A percentile compares a stretch with the other conserved stretches of the same genome.
Conservation (phyloP, 2,888 invertebrate genomes). For the Cyrtodaria siliqua region DNA sequence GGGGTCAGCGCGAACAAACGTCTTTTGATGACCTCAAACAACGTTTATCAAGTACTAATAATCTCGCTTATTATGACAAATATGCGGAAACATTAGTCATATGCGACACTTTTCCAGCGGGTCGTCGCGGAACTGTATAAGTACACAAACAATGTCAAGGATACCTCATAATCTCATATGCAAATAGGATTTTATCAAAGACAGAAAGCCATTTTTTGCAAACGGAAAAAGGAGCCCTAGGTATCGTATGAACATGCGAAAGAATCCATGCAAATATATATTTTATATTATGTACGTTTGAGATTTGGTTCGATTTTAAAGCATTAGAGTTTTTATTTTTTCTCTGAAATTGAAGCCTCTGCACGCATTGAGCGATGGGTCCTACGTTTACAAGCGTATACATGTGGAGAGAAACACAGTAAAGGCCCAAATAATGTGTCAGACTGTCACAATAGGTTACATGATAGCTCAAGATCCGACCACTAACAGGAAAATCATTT, state of each 20-base stretch:
- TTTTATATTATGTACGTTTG: conserved; percentile 14
- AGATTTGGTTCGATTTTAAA: conserved; percentile 12
- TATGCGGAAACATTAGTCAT: conserved; percentile 19
- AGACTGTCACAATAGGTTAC: no score
- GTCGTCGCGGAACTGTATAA: conserved; percentile 24
- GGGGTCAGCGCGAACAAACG: conserved; percentile 28
- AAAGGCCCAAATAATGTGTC: no score
- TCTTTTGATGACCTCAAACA: conserved; percentile 29
- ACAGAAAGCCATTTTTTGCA: conserved; percentile 51
- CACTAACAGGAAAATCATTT: no score
- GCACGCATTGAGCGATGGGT: conserved; percentile 71
- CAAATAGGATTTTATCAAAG: conserved; percentile 36
- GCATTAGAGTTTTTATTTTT: conserved; percentile 65
- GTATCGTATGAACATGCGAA: conserved; percentile 67
- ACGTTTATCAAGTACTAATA: no score
- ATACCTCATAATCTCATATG: conserved; percentile 42
- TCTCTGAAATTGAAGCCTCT: conserved; percentile 63
- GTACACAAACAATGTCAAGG: not conserved
- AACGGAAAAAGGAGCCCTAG: conserved; percentile 44
- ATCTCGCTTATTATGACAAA: conserved; percentile 15
- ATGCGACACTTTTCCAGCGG: conserved; percentile 48
- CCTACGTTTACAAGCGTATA: no score
- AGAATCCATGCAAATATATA: conserved; percentile 48
- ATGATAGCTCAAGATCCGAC: no score
- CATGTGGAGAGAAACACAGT: no score